Percentiles rank a stretch among this genome's conserved stretches.
Conservation (phyloP, 2,888 invertebrate species). For the Coleophora deauratella region DNA sequence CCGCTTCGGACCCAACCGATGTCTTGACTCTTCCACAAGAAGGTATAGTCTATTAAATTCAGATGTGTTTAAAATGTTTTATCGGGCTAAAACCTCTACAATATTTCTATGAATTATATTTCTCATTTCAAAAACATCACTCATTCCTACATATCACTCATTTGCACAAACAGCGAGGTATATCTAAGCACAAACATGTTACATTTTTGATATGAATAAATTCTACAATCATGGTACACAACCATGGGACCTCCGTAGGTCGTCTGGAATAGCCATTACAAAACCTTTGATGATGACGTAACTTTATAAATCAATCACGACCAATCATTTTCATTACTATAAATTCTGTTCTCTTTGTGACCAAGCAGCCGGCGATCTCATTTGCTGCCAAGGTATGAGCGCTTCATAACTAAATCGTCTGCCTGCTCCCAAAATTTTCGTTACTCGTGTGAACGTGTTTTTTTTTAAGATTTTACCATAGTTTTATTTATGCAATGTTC, state of each 20-base stretch:
- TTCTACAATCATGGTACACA: background rate
- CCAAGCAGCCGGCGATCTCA: conserved; percentile 70
- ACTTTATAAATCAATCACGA: too few species aligned
- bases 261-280: too few species aligned
- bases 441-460: conserved; percentile 20
- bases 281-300: too few species aligned
- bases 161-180: background rate
- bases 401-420: conserved; percentile 23
- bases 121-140: too few species aligned
- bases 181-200: background rate
- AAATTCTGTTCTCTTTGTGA: conserved; percentile 57
- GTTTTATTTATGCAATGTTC: conserved; percentile 7
- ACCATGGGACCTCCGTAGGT: too few species aligned
- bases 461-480: conserved; percentile 9
- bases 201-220: background rate
- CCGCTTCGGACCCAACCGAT: conserved; percentile 91
- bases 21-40: conserved; percentile 95
- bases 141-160: too few species aligned
- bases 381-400: conserved; percentile 73
- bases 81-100: background rate
- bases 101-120: too few species aligned
- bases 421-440: conserved; percentile 17
- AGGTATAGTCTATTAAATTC: conserved; percentile 76
- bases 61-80: background rate
- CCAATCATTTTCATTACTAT: conserved; percentile 19